Evolutionary conservation across 2,797 vertebrate genomes (phyloP), one percentile per base, ranked within the genome.

Genomic region (Mastacembelus armatus): DNA sequence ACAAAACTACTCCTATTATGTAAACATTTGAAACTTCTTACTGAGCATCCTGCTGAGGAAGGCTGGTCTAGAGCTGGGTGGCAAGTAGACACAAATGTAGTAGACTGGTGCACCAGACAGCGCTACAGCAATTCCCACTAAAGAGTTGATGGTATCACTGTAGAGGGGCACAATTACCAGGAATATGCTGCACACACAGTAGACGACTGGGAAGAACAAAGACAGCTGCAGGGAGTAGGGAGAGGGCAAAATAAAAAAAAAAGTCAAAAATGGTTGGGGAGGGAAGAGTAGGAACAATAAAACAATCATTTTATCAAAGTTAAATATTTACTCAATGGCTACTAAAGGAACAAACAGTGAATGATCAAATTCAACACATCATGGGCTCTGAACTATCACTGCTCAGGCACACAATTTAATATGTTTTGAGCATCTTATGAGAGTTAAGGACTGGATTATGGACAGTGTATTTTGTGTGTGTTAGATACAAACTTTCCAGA

Each of bases 91-190:
- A 54, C 92, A 95, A 5, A 95, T 1, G 63, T 55, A 95, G 80
- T 95, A 95, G 50, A 95, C 68, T 1, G 95, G 94, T 1, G 52
- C 91, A 0, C 93, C 95, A 0, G 94, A 95, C 29, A 95, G 73
- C 0, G 94, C 94, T 29, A 95, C 94, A 0, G 33, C 83, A 10
- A 95, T 95, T 50, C 95, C 94, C 79, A 95, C 93, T 50, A 95
- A 74, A 30, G 93, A 93, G 92, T 95, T 95, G 42, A 94, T 54
- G 26, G 93, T 93, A 84, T 95, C 94, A 6, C 93, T 95, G 91
- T 91, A 95, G 65, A 95, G 93, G 0, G 94, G 94, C 40, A 95
- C 92, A 39, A 95, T 91, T 62, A 95, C 94, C 73, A 95, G 90
- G 80, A 95, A 95, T 10, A 95, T 0, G 3, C 73, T 94, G 85